phyloP scores from a whole-genome alignment of 1,140 invertebrate genomes.

The Papilio polytes region DNA sequence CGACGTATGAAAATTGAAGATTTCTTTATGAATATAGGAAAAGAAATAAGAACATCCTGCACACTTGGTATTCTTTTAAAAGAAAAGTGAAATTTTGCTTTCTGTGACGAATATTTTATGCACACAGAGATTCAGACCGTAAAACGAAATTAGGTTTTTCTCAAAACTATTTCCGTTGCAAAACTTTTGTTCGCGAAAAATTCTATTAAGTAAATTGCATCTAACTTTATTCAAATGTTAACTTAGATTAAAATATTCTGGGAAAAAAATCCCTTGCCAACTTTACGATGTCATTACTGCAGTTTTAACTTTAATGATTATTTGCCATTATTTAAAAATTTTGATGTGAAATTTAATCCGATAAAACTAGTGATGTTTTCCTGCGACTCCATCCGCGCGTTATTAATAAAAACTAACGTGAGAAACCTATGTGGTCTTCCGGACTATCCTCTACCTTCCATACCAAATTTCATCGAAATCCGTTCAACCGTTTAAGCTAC shows the following conservation, averaged over 20 bases:
- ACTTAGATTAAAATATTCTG: not conserved
- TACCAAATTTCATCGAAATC: too few relatives aligned
- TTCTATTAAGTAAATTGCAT: conserved; percentile 20
- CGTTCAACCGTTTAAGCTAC: too few relatives aligned
- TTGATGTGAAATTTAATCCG: too few relatives aligned
- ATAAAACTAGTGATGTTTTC: too few relatives aligned
- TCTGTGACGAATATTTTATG: not conserved
- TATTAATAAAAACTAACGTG: too few relatives aligned
- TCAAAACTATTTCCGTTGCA: conserved; percentile 2
- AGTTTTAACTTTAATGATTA: not conserved
- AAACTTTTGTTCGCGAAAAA: conserved; percentile 7
- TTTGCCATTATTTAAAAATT: not conserved
- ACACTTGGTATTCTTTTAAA: not conserved
- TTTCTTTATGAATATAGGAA: too few relatives aligned
- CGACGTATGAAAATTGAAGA: too few relatives aligned
- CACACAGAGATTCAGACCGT: not conserved
- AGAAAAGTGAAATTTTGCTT: not conserved
- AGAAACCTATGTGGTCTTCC: too few relatives aligned
- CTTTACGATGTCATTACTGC: not conserved
- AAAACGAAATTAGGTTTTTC: conserved; percentile 11
- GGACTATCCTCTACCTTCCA: too few relatives aligned
- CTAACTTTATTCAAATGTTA: conserved; percentile 3
- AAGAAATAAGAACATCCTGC: too few relatives aligned
- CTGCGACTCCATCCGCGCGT: too few relatives aligned
- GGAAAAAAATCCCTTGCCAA: not conserved